Conservation (phyloP, 2,888 invertebrate genomes). For the Nipponacmea schrenckii region DNA sequence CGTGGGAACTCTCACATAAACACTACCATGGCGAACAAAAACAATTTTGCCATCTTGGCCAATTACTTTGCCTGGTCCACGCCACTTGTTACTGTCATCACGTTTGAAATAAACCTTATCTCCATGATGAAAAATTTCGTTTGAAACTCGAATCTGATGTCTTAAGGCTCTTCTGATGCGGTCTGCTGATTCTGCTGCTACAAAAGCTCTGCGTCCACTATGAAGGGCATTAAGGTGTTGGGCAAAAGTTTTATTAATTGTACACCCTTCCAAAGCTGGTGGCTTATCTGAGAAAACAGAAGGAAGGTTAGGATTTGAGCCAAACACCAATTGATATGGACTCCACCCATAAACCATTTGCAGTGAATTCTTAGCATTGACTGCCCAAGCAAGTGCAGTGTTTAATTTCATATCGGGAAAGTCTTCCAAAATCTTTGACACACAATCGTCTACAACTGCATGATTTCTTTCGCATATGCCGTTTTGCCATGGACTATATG, state of each 20-base stretch:
- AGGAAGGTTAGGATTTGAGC: conserved; percentile 21
- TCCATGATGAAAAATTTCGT: conserved; percentile 22
- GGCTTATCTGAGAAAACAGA: conserved; percentile 14
- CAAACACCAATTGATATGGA: conserved; percentile 24
- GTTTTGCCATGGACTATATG: no score
- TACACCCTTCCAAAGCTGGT: conserved; percentile 21
- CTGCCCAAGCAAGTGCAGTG: no score
- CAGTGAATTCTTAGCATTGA: conserved; percentile 8
- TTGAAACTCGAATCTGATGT: conserved; percentile 19
- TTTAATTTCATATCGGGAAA: neutral
- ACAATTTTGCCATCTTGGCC: conserved; percentile 32
- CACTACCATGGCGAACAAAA: conserved; percentile 28
- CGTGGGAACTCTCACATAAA: conserved; percentile 27
- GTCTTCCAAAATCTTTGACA: conserved; percentile 9
- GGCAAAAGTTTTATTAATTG: conserved; percentile 24
- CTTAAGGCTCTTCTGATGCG: conserved; percentile 26
- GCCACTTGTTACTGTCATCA: conserved; percentile 22
- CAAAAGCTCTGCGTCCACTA: conserved; percentile 25
- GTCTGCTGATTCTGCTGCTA: conserved; percentile 23
- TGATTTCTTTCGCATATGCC: no score
- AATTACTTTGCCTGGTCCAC: conserved; percentile 35
- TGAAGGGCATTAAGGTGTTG: conserved; percentile 31
- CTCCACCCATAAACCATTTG: conserved; percentile 21
- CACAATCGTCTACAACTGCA: conserved; percentile 19
- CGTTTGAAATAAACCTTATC: conserved; percentile 27